Evolutionary conservation across 1,140 invertebrate species (phyloP).

Genomic region (Atta texana): DNA sequence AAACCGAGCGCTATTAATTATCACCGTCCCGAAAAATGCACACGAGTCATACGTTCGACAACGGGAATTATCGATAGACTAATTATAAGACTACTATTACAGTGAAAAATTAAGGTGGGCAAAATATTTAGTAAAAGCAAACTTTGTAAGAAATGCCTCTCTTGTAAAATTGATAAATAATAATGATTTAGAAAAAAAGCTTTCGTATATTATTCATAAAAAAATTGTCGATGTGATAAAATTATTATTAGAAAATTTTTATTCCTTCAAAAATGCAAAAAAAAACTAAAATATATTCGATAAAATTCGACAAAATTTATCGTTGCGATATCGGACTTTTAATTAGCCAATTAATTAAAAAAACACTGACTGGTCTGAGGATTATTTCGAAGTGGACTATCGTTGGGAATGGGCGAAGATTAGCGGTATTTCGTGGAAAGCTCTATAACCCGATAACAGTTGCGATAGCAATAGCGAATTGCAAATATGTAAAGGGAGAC

Average conservation of each 20-base stretch:
- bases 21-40: constrained; percentile 23
- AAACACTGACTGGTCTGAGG: constrained; percentile 31
- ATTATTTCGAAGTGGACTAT: constrained; percentile 44
- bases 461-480: constrained; percentile 35
- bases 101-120: neutral
- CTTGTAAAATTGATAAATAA: neutral
- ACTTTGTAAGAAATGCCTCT: neutral
- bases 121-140: neutral
- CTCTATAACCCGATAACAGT: constrained; percentile 55
- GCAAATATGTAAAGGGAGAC: constrained; percentile 49
- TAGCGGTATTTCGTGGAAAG: constrained; percentile 54
- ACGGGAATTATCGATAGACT: constrained; percentile 24
- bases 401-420: constrained; percentile 41
- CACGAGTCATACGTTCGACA: constrained; percentile 37
- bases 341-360: constrained; percentile 61
- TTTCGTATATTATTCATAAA: neutral
- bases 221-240: neutral
- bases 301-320: constrained; percentile 14
- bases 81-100: constrained; percentile 16
- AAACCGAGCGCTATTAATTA: constrained; percentile 49
- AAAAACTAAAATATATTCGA: neutral
- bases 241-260: constrained; percentile 4
- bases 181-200: neutral
- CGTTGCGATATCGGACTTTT: constrained; percentile 25
- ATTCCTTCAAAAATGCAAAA: neutral